A percentile compares a stretch with the other conserved stretches of the same genome.
These are phyloP conservation scores for Anolis apletophallus DNA, from an alignment of 2,797 vertebrate genomes.

Conservation along the genomic window DNA sequence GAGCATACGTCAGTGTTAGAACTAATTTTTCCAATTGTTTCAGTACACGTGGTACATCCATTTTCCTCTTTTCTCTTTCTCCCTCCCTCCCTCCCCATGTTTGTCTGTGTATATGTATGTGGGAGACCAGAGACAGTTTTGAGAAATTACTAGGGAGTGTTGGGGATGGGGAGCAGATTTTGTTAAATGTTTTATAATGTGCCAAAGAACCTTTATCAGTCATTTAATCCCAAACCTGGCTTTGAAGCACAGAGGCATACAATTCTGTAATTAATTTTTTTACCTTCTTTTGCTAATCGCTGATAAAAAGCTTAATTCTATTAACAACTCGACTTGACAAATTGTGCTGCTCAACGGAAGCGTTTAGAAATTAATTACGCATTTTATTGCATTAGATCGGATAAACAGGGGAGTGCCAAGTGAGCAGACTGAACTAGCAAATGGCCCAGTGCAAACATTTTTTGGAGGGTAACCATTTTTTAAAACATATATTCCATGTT, in stretches of 20 bases:
- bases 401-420: conserved; percentile 78
- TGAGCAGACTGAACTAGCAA: conserved; percentile 63
- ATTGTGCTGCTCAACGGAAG: conserved; percentile 84
- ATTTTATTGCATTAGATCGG: conserved; percentile 86
- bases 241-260: conserved; percentile 86
- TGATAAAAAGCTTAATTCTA: conserved; percentile 90
- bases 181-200: conserved; percentile 81
- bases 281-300: conserved; percentile 86
- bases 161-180: conserved; percentile 68
- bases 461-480: conserved; percentile 52
- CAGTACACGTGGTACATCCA: conserved; percentile 4
- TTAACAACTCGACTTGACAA: conserved; percentile 87
- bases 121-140: conserved; percentile 54
- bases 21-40: conserved; percentile 21
- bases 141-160: conserved; percentile 52
- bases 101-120: not conserved
- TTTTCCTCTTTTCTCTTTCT: not conserved
- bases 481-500: accelerated
- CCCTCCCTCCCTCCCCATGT: not conserved
- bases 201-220: conserved; percentile 83
- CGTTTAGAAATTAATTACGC: conserved; percentile 88
- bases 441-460: conserved; percentile 12
- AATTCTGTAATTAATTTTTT: conserved; percentile 87
- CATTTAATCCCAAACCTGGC: conserved; percentile 86
- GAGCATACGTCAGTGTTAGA: conserved; percentile 5